phyloP scores from a whole-genome alignment of 2,113 vertebrate species.

The Blennius ocellaris region DNA sequence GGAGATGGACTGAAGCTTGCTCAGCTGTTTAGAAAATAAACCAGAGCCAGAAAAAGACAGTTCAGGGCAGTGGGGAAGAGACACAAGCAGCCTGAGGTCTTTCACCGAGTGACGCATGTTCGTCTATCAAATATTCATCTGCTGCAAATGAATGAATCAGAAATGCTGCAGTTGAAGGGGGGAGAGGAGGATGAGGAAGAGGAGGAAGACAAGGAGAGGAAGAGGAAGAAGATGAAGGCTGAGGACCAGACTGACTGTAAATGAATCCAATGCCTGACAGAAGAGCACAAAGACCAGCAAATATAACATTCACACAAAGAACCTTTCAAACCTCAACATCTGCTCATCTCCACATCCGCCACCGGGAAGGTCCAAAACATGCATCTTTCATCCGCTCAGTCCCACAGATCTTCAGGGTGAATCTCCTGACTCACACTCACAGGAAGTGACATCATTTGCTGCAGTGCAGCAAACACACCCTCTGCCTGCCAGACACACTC shows the following conservation, averaged over 20 bases:
- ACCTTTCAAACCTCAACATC: too few species aligned
- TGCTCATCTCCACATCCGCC: too few species aligned
- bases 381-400: background rate
- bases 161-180: slow-evolving; percentile 31
- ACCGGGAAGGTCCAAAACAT: too few species aligned
- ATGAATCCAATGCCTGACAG: background rate
- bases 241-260: slow-evolving; percentile 2
- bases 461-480: slow-evolving; percentile 70
- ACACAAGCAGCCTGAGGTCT: slow-evolving; percentile 13
- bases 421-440: too few species aligned
- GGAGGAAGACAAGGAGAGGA: too few species aligned
- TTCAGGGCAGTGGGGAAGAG: slow-evolving; percentile 12
- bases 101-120: slow-evolving; percentile 61
- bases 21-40: slow-evolving; percentile 10
- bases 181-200: background rate
- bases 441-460: slow-evolving; percentile 22
- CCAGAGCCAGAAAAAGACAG: background rate
- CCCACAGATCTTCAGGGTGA: background rate
- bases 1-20: slow-evolving; percentile 24
- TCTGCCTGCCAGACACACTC: background rate
- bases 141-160: slow-evolving; percentile 44
- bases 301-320: background rate
- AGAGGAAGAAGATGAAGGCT: background rate
- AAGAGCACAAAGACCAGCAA: slow-evolving; percentile 6
- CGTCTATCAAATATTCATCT: slow-evolving; percentile 74